Evolutionary conservation across 1,140 invertebrate species (phyloP).

Genomic region (Sycobia sp.): DNA sequence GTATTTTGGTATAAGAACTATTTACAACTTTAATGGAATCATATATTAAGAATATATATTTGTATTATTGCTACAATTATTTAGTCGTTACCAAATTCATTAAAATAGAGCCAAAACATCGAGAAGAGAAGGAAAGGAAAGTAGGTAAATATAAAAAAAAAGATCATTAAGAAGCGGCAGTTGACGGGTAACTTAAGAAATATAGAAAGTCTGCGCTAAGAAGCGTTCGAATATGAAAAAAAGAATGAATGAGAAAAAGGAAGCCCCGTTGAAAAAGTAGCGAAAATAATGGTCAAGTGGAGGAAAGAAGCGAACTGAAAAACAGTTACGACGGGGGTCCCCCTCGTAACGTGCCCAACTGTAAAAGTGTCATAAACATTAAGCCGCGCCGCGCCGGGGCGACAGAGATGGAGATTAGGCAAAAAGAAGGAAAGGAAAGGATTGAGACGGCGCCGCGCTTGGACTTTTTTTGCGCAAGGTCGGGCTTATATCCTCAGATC

Average conservation of each 20-base stretch:
- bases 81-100: no score
- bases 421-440: slow-evolving; percentile 35
- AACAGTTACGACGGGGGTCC: slow-evolving; percentile 22
- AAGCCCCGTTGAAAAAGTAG: slow-evolving; percentile 8
- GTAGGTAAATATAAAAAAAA: no score
- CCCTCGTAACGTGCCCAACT: slow-evolving; percentile 31
- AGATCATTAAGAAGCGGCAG: no score
- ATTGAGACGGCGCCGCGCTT: slow-evolving; percentile 7
- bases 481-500: neutral
- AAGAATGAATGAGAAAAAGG: neutral
- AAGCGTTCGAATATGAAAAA: neutral
- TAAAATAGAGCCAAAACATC: no score
- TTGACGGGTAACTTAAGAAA: no score
- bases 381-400: neutral
- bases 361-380: slow-evolving; percentile 41
- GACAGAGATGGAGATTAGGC: slow-evolving; percentile 33
- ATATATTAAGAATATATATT: no score
- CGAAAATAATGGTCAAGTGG: slow-evolving; percentile 6
- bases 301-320: slow-evolving; percentile 4
- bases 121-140: no score
- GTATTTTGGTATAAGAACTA: no score
- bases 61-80: no score
- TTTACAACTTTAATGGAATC: no score
- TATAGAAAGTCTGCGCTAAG: neutral
- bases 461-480: slow-evolving; percentile 31